Conservation (phyloP, 2,113 vertebrate genomes). For the Odontophorus gujanensis region DNA sequence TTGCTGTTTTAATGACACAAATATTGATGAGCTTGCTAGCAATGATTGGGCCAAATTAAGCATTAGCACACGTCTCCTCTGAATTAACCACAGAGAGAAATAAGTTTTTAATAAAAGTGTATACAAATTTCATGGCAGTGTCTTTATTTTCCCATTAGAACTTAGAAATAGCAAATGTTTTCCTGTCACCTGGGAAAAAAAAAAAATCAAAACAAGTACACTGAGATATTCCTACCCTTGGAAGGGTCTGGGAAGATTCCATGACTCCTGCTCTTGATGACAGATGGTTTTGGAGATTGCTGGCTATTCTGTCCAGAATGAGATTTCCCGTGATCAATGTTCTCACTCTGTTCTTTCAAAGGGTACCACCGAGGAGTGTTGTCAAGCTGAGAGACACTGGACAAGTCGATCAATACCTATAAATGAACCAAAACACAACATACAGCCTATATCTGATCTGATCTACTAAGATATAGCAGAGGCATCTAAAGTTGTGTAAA, state of each 20-base stretch:
- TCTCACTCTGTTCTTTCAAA: slow-evolving; percentile 95
- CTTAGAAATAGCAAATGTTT: neutral
- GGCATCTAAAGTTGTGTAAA: neutral
- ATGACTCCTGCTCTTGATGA: slow-evolving; percentile 98
- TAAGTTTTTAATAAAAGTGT: neutral
- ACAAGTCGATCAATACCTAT: slow-evolving; percentile 95
- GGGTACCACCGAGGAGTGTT: slow-evolving; percentile 94
- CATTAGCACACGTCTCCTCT: neutral
- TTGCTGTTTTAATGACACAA: neutral
- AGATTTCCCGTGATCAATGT: slow-evolving; percentile 88
- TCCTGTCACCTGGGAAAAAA: neutral
- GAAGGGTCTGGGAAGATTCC: slow-evolving; percentile 97
- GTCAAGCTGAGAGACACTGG: slow-evolving; percentile 90
- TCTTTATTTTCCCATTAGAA: slow-evolving; percentile 7
- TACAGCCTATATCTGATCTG: neutral
- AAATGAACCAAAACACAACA: neutral
- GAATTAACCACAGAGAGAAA: neutral
- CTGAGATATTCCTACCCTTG: slow-evolving; percentile 87
- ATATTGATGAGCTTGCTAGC: neutral
- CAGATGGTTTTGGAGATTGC: slow-evolving; percentile 92
- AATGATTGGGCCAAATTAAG: neutral
- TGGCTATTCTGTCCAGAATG: slow-evolving; percentile 87
- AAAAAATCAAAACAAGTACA: slow-evolving; percentile 14
- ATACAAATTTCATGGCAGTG: neutral
- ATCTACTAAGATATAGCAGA: neutral